These are phyloP conservation scores for Corythaeola cristata DNA, from an alignment of 2,113 vertebrate species.

Conservation along the genomic window DNA sequence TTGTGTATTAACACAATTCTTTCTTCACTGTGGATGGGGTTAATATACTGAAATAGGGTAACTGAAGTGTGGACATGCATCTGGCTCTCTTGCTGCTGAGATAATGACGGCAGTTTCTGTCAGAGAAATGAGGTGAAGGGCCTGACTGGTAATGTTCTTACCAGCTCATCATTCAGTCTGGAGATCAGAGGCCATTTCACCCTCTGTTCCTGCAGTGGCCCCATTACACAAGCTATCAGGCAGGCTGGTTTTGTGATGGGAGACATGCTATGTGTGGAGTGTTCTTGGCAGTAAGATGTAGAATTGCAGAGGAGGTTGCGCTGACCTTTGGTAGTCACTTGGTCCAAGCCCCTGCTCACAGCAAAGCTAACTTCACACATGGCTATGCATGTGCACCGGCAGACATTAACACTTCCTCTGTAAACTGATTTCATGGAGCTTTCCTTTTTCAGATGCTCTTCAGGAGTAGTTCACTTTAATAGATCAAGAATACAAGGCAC, in stretches of 20 bases:
- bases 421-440: not conserved
- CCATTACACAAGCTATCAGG: not conserved
- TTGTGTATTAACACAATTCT: not conserved
- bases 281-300: not conserved
- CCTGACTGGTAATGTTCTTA: not conserved
- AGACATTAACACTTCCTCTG: not conserved
- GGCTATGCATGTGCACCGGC: accelerated
- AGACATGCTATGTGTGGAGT: not conserved
- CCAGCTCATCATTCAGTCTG: not conserved
- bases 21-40: not conserved
- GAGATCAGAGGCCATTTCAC: not conserved
- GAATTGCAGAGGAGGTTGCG: not conserved
- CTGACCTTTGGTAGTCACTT: not conserved
- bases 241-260: not conserved
- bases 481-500: not conserved
- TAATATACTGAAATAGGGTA: not conserved
- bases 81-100: not conserved
- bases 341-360: not conserved
- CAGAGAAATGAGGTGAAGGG: not conserved
- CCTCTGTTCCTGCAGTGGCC: not conserved
- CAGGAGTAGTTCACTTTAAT: not conserved
- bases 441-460: not conserved
- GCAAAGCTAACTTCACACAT: not conserved
- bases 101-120: not conserved
- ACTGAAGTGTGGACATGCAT: not conserved